Conservation (phyloP, 2,888 invertebrate genomes). For the Stegana nigrithorax region DNA sequence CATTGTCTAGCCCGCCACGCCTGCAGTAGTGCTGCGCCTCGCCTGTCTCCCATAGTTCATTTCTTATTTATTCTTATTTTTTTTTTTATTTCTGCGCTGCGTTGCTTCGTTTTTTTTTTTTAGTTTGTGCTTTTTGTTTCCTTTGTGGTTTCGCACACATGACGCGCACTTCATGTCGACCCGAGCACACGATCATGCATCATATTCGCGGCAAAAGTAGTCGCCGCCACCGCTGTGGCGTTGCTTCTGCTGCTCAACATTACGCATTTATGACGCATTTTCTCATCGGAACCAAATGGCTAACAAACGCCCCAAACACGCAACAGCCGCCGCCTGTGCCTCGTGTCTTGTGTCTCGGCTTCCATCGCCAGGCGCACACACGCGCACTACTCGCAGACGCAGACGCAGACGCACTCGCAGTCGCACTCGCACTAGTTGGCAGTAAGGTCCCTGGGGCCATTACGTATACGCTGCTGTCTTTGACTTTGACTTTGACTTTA, state of each 20-base stretch:
- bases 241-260: slow-evolving; percentile 50
- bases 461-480: slow-evolving; percentile 62
- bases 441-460: slow-evolving; percentile 51
- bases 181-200: slow-evolving; percentile 23
- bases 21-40: no score
- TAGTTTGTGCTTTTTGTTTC: no score
- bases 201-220: slow-evolving; percentile 27
- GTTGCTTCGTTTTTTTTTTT: no score
- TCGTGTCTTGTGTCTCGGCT: slow-evolving; percentile 19
- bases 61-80: neutral
- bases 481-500: slow-evolving; percentile 39
- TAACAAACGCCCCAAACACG: slow-evolving; percentile 14
- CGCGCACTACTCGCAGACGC: neutral
- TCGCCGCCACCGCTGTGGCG: neutral
- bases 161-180: neutral
- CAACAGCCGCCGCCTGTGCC: slow-evolving; percentile 20
- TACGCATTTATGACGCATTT: slow-evolving; percentile 64
- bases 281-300: slow-evolving; percentile 50
- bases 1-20: neutral
- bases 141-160: neutral
- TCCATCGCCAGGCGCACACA: neutral
- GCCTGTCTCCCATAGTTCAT: neutral
- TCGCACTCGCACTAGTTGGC: slow-evolving; percentile 27
- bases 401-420: slow-evolving; percentile 29
- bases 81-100: neutral